phyloP scores from a whole-genome alignment of 2,888 invertebrate genomes.

The Scaptodrosophila latifasciaeformis region DNA sequence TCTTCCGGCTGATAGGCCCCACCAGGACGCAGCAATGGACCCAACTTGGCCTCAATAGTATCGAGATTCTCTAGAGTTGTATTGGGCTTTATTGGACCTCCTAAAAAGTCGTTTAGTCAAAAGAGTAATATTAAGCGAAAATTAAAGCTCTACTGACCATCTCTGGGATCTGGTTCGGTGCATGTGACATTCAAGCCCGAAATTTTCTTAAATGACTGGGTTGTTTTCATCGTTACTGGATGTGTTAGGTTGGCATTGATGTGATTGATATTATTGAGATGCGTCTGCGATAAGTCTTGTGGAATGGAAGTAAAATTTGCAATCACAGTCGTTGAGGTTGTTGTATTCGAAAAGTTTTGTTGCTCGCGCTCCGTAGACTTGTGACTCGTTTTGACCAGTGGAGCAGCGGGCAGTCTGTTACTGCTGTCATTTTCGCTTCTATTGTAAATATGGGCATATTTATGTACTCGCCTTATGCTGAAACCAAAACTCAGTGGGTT shows the following conservation, averaged over 20 bases:
- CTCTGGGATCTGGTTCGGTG: constrained; percentile 57
- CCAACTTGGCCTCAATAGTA: constrained; percentile 80
- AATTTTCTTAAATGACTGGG: neutral
- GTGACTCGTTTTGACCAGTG: no score
- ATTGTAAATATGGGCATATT: constrained; percentile 49
- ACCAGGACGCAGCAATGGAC: constrained; percentile 84
- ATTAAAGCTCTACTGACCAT: constrained; percentile 33
- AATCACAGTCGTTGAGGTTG: constrained; percentile 62
- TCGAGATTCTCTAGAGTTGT: constrained; percentile 81
- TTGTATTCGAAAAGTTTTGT: constrained; percentile 40
- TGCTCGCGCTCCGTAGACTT: constrained; percentile 51
- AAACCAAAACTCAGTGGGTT: no score
- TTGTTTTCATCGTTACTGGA: constrained; percentile 15
- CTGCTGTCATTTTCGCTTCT: constrained; percentile 30
- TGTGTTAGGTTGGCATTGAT: constrained; percentile 29
- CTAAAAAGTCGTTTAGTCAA: constrained; percentile 75
- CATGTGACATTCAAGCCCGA: constrained; percentile 32
- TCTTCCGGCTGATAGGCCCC: constrained; percentile 88
- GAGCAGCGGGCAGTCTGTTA: constrained; percentile 39
- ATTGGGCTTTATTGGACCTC: constrained; percentile 82
- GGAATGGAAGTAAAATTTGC: constrained; percentile 64
- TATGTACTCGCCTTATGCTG: constrained; percentile 63
- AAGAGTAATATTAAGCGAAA: constrained; percentile 9
- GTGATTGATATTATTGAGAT: constrained; percentile 19
- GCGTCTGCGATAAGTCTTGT: constrained; percentile 58